Evolutionary conservation across 2,113 vertebrate genomes (phyloP).

Genomic region (Camarhynchus parvulus): DNA sequence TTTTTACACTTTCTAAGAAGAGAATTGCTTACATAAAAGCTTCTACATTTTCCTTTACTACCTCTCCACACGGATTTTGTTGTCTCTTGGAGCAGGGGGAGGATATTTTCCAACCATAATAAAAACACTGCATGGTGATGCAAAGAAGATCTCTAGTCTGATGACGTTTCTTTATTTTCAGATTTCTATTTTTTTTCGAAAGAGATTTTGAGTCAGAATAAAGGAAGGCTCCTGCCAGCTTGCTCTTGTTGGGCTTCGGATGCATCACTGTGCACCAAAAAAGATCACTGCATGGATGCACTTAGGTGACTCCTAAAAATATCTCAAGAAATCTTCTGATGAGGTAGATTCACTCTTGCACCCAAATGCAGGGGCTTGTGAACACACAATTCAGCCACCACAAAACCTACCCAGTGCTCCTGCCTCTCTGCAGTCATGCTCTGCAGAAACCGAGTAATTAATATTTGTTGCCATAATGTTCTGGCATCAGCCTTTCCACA

Average conservation of each 20-base stretch:
- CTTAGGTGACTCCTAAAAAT: not conserved
- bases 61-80: not conserved
- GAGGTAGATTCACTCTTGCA: not conserved
- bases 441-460: not conserved
- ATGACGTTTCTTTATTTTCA: not conserved
- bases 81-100: not conserved
- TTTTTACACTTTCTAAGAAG: not conserved
- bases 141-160: not conserved
- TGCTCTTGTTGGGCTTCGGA: not conserved
- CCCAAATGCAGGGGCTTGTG: not conserved
- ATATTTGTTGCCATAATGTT: not conserved
- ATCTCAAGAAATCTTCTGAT: not conserved
- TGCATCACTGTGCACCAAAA: fast-evolving
- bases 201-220: not conserved
- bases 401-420: not conserved
- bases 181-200: not conserved
- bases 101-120: not conserved
- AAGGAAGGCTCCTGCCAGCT: not conserved
- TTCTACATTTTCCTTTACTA: not conserved
- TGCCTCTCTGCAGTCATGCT: not conserved
- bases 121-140: not conserved
- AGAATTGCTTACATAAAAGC: not conserved
- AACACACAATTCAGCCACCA: not conserved
- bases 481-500: not conserved
- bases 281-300: not conserved